phyloP scores from a whole-genome alignment of 1,140 invertebrate genomes.

The Cotesia chilonis region DNA sequence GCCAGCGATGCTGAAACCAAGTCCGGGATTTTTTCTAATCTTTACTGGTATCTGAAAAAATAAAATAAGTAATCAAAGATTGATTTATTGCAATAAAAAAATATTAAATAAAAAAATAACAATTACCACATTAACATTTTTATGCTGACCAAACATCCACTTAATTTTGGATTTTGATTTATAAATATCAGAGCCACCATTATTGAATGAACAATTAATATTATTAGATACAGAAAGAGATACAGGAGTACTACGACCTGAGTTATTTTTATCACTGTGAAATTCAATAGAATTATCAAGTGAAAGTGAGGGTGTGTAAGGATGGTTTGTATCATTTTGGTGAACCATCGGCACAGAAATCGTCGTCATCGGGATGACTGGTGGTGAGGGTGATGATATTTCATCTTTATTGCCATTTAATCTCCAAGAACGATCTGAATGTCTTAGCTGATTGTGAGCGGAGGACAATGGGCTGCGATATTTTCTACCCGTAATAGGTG shows the following conservation, averaged over 20 bases:
- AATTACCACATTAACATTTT: constrained; percentile 69
- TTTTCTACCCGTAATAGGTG: constrained; percentile 58
- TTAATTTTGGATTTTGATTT: constrained; percentile 54
- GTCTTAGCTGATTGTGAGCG: constrained; percentile 42
- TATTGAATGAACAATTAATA: constrained; percentile 32
- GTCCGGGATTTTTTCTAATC: constrained; percentile 62
- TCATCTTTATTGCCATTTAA: constrained; percentile 43
- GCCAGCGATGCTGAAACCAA: constrained; percentile 64
- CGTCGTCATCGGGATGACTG: background rate
- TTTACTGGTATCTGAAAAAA: constrained; percentile 61
- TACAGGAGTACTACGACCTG: constrained; percentile 44
- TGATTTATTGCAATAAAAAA: background rate
- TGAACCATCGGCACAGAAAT: background rate
- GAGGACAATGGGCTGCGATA: constrained; percentile 55
- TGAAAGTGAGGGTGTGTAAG: background rate
- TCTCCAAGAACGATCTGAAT: constrained; percentile 47
- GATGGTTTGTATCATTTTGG: background rate
- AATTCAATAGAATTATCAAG: constrained; percentile 37
- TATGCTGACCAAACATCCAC: constrained; percentile 72
- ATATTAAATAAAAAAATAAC: background rate
- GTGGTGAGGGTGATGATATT: too few relatives aligned
- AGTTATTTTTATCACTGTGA: constrained; percentile 43
- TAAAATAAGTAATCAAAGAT: constrained; percentile 32
- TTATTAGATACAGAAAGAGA: constrained; percentile 29
- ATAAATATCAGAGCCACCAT: constrained; percentile 33